Evolutionary conservation across 2,113 vertebrate species (phyloP).

Genomic region (Perognathus longimembris): DNA sequence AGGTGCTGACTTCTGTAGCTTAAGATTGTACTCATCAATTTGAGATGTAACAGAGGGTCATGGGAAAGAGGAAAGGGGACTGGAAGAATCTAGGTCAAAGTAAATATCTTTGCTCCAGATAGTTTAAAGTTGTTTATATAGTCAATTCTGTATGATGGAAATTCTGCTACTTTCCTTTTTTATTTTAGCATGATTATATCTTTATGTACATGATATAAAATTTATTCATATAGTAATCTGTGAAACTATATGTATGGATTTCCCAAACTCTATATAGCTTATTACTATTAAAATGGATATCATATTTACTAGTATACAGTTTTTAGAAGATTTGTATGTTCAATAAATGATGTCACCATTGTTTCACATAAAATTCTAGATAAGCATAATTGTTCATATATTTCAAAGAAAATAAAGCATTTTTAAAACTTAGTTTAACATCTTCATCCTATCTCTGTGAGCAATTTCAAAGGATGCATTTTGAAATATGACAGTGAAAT

Average conservation of each 20-base stretch:
- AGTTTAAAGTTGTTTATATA: not conserved
- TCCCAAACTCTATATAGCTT: not conserved
- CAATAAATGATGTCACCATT: conserved; percentile 35
- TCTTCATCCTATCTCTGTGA: not conserved
- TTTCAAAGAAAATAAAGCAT: not conserved
- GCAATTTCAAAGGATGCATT: not conserved
- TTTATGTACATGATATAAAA: not conserved
- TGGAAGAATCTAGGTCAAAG: not conserved
- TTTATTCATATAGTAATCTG: conserved; percentile 14
- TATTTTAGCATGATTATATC: conserved; percentile 5
- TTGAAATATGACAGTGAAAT: conserved; percentile 1
- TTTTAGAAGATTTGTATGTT: not conserved
- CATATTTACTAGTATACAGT: not conserved
- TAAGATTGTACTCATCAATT: conserved; percentile 27
- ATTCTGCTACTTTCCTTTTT: conserved; percentile 18
- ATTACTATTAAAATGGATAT: not conserved
- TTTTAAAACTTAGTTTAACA: conserved; percentile 4
- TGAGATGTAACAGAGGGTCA: not conserved
- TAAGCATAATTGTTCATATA: not conserved
- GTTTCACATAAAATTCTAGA: conserved; percentile 9
- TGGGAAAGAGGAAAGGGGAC: too few relatives aligned
- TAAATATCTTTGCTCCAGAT: not conserved
- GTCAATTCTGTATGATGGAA: not conserved
- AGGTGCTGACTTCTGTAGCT: not conserved
- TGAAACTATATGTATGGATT: not conserved